phyloP scores from a whole-genome alignment of 2,888 invertebrate species.

The Minunthozetes semirufus region DNA sequence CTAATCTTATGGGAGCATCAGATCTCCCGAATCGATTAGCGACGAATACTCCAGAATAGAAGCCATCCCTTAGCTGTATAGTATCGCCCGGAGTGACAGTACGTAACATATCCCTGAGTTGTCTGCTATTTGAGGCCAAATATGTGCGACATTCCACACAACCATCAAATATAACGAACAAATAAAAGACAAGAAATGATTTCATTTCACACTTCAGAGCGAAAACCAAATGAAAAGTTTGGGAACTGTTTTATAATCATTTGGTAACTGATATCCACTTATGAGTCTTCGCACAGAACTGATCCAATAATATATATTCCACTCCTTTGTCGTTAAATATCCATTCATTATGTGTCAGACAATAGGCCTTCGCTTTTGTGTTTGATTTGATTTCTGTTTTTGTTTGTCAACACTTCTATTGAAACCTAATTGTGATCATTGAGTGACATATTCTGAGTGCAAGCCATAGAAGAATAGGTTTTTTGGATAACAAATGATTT shows the following conservation, averaged over 20 bases:
- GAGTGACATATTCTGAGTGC: too few species aligned
- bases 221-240: not conserved
- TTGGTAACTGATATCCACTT: not conserved
- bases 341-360: not conserved
- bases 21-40: not conserved
- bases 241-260: not conserved
- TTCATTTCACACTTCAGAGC: not conserved
- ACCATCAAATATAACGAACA: not conserved
- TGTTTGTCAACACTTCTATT: not conserved
- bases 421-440: too few species aligned
- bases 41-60: not conserved
- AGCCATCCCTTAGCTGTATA: conserved; percentile 9
- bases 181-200: not conserved
- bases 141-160: conserved; percentile 11
- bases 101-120: not conserved
- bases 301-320: not conserved
- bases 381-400: not conserved
- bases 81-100: not conserved
- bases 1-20: conserved; percentile 9
- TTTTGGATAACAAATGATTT: too few species aligned
- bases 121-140: not conserved
- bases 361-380: not conserved
- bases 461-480: too few species aligned
- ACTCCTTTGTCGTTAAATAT: not conserved
- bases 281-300: not conserved